Base-by-base conservation (phyloP, 1,140 invertebrate genomes). In the Coboldia fuscipes region DNA sequence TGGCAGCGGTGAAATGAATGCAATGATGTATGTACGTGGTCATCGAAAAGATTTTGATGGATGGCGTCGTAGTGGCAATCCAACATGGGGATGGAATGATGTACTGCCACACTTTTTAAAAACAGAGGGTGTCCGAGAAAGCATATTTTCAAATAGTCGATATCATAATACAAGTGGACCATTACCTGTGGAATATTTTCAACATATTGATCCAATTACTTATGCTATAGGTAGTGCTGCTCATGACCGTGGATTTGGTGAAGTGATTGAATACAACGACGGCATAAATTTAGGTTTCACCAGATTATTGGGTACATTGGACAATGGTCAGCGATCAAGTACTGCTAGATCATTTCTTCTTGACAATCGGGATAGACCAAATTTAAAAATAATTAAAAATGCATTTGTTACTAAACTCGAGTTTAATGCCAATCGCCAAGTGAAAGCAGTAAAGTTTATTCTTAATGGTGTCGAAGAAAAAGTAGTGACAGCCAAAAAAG, bases 1-100 rank as follows among this genome's bases (percentile, higher is more conserved):
- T 3, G 83, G 83, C 4, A 69, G 66, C 15, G 73, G 71, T 10
- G 66, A 66, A 0, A 65, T 83, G 18, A 85, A 85, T 51, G 78
- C 68, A 3, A 79, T 85, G 75, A 2, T 34, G 8, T 34, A 38
- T 26, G 8, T 34, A 3, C 24, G 37, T 5, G 37, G 37, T 10
- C 28, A 34, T 30, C 6, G 15, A 2, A 13, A 8, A 22, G 37
- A 38, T 19, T 38, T 21, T 30, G 33, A 38, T 24, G 74, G 79
- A 5, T 79, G 75, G 71, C 63, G 65, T 38, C 73, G 78, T 45
- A 34, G 44, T n/a, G 61, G 58, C 17, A 63, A 63, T 37, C 9
- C 42, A 30, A n/a, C 22, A 18, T 38, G 37, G 37, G 30, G 18
- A 9, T 38, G 18, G 15, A 20, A 33, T 20, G 10, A 21, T 16